These are phyloP conservation scores for Penaeus vannamei DNA, from an alignment of 1,140 invertebrate genomes.

Conservation along the genomic window DNA sequence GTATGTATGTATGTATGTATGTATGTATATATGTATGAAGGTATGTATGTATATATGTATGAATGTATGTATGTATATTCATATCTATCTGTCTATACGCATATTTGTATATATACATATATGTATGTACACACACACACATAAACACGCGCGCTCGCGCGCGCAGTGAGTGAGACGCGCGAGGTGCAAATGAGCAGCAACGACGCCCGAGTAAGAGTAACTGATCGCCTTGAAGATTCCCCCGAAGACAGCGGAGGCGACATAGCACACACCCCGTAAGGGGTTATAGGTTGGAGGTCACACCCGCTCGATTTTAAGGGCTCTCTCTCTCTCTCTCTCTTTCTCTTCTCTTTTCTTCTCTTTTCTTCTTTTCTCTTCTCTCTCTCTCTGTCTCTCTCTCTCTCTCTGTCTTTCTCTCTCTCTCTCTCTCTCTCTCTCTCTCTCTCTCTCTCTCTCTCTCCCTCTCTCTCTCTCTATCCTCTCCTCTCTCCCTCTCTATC, in stretches of 20 bases:
- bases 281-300: not conserved
- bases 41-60: not conserved
- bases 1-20: not conserved
- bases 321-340: not conserved
- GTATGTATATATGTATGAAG: not conserved
- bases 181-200: no score
- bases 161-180: not conserved
- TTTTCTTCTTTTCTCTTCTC: not conserved
- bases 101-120: not conserved
- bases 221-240: no score
- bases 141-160: not conserved
- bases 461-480: not conserved
- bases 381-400: not conserved
- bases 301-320: not conserved
- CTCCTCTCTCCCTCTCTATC: not conserved
- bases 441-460: not conserved
- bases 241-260: no score
- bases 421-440: conserved; percentile 8
- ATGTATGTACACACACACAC: not conserved
- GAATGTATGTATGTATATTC: not conserved
- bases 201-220: no score
- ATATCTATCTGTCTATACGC: not conserved
- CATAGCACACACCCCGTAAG: no score
- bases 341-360: not conserved
- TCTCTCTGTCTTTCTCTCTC: not conserved